phyloP scores from a whole-genome alignment of 2,113 vertebrate genomes.

The Podarcis muralis region DNA sequence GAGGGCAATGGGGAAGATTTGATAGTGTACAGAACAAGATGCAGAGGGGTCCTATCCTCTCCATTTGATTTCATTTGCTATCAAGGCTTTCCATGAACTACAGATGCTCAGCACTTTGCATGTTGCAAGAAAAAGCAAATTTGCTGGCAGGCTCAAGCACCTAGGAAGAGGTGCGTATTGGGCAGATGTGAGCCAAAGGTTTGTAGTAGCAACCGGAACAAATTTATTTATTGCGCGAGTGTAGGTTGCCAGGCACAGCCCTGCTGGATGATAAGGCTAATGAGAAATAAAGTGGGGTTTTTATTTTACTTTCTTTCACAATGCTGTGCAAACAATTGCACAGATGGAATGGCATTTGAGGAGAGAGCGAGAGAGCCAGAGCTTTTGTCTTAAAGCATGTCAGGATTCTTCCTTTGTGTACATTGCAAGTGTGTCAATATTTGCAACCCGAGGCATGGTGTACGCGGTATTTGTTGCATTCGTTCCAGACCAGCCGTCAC shows the following conservation, averaged over 20 bases:
- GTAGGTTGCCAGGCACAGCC: slow-evolving; percentile 7
- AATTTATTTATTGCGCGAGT: slow-evolving; percentile 1
- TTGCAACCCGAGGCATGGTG: neutral
- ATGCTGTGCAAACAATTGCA: neutral
- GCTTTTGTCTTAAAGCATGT: neutral
- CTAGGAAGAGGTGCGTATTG: too few species aligned
- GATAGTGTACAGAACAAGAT: neutral
- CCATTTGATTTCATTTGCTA: neutral
- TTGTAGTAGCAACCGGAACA: neutral
- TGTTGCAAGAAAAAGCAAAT: neutral
- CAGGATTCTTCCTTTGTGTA: neutral
- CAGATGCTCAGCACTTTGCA: neutral
- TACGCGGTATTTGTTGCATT: neutral
- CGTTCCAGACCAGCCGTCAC: neutral
- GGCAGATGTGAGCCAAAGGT: neutral
- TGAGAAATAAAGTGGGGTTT: neutral
- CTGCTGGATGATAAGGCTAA: neutral
- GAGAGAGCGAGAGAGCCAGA: slow-evolving; percentile 25
- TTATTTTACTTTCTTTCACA: too few species aligned
- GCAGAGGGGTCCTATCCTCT: neutral
- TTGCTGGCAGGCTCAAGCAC: neutral
- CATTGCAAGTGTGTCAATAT: neutral
- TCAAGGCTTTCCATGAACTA: neutral
- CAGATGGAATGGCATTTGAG: slow-evolving; percentile 7
- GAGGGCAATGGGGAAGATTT: neutral